These are phyloP conservation scores for Polydrusus tereticollis DNA, from an alignment of 2,888 invertebrate genomes.

Conservation along the genomic window DNA sequence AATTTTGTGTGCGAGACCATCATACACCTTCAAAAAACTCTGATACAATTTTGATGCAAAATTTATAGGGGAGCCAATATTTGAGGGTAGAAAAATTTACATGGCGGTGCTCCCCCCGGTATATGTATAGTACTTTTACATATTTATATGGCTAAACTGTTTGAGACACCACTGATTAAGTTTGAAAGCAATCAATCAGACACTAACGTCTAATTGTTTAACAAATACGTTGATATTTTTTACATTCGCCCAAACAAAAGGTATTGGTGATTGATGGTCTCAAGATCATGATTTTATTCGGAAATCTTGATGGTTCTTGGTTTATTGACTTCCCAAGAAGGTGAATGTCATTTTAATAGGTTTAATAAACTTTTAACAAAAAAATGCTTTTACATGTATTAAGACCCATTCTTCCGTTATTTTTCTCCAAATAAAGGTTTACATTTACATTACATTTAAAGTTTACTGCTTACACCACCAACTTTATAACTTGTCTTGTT, in stretches of 20 bases:
- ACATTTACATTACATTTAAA: too few relatives aligned
- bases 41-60: too few relatives aligned
- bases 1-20: too few relatives aligned
- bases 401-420: too few relatives aligned
- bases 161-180: not conserved
- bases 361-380: slow-evolving; percentile 9
- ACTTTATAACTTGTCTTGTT: too few relatives aligned
- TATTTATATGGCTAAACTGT: not conserved
- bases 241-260: slow-evolving; percentile 4
- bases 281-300: slow-evolving; percentile 9
- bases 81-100: too few relatives aligned
- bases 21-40: too few relatives aligned
- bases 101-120: too few relatives aligned
- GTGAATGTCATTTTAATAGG: slow-evolving; percentile 12
- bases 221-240: slow-evolving; percentile 10
- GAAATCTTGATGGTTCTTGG: slow-evolving; percentile 4
- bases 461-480: too few relatives aligned
- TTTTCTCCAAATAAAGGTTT: too few relatives aligned
- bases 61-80: too few relatives aligned
- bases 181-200: not conserved
- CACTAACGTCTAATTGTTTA: not conserved
- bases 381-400: not conserved
- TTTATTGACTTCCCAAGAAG: slow-evolving; percentile 18
- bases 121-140: too few relatives aligned
- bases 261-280: slow-evolving; percentile 6